These are phyloP conservation scores for Eumacrocentrus americanus DNA, from an alignment of 2,888 invertebrate genomes.

Conservation along the genomic window DNA sequence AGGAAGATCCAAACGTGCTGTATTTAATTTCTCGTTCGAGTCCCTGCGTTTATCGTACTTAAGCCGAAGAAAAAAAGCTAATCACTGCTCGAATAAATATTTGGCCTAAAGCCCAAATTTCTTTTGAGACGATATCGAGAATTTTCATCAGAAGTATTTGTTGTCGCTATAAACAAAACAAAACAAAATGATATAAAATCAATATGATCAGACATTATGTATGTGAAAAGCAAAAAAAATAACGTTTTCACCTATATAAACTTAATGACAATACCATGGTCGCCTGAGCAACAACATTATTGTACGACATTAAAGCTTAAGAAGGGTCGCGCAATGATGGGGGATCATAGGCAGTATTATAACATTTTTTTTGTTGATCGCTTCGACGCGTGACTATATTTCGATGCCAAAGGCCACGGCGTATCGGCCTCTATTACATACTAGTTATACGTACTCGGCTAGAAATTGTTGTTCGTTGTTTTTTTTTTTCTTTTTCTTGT, in stretches of 20 bases:
- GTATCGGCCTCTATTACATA: constrained; percentile 19
- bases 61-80: neutral
- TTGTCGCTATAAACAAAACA: neutral
- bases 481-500: neutral
- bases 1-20: neutral
- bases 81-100: too few species aligned
- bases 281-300: constrained; percentile 4
- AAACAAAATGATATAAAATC: neutral
- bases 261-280: constrained; percentile 24
- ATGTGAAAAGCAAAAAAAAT: neutral
- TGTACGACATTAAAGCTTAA: neutral
- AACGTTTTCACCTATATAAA: constrained; percentile 14
- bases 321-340: neutral
- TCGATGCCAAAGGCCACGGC: constrained; percentile 26
- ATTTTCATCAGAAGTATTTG: too few species aligned
- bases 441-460: constrained; percentile 4
- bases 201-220: neutral
- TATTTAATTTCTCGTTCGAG: constrained; percentile 1
- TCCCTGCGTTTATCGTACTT: neutral
- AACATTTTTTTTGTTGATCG: constrained; percentile 23
- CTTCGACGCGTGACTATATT: constrained; percentile 24
- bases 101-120: too few species aligned
- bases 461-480: constrained; percentile 1
- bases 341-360: constrained; percentile 19
- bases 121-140: too few species aligned